These are phyloP conservation scores for Nasua narica DNA, from an alignment of 2,797 vertebrate genomes.

Conservation along the genomic window DNA sequence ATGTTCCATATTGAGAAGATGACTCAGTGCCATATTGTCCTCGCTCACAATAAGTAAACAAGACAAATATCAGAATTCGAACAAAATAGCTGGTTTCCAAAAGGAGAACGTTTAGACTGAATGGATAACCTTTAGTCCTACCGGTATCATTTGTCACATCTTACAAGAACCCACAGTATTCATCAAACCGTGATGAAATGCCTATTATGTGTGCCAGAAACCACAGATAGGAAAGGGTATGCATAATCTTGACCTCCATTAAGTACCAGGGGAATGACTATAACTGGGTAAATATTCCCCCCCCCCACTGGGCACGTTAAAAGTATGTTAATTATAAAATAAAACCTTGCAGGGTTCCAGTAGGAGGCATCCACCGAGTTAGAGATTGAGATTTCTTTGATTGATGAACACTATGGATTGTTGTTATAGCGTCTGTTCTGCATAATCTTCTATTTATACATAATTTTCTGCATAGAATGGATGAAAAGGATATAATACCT, in stretches of 20 bases:
- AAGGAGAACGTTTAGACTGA: not conserved
- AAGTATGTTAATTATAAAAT: not conserved
- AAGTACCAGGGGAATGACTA: not conserved
- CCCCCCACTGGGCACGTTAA: not conserved
- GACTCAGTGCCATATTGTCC: not conserved
- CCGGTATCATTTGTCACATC: not conserved
- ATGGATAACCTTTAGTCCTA: not conserved
- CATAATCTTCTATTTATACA: not conserved
- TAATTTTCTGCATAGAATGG: slow-evolving; percentile 4
- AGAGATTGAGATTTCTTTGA: not conserved
- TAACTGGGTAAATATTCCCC: not conserved
- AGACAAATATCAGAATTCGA: not conserved
- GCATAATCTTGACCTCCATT: not conserved
- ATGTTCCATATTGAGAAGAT: not conserved
- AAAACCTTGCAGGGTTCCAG: not conserved
- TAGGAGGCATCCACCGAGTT: not conserved
- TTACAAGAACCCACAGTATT: not conserved
- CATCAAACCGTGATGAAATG: not conserved
- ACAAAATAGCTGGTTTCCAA: not conserved
- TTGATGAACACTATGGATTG: not conserved
- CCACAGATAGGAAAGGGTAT: not conserved
- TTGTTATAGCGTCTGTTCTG: not conserved
- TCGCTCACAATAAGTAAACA: not conserved
- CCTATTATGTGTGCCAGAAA: not conserved
- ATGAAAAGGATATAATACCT: not conserved